Evolutionary conservation across 2,113 vertebrate species (phyloP).

Genomic region (Myotis lucifugus): DNA sequence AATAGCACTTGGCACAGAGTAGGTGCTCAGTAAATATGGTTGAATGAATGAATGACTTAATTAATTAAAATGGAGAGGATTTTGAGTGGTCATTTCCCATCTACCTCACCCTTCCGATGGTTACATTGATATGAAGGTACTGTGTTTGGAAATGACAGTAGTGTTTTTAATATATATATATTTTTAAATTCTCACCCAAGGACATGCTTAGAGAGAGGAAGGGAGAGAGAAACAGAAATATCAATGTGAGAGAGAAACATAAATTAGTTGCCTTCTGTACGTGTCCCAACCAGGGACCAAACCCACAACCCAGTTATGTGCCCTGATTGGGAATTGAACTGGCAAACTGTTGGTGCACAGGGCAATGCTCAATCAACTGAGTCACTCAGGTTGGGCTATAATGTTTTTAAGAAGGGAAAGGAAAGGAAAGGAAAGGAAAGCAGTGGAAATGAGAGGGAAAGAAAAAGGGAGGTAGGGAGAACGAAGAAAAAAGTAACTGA

Average conservation of each 20-base stretch:
- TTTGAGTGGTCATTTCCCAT: neutral
- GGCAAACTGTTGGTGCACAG: too few species aligned
- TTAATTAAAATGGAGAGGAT: neutral
- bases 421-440: neutral
- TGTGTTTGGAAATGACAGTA: neutral
- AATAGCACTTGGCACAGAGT: neutral
- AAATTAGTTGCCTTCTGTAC: neutral
- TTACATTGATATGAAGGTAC: neutral
- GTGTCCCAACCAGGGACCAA: neutral
- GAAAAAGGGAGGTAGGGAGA: neutral
- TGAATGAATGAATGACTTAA: neutral
- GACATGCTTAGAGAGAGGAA: neutral
- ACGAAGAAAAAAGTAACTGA: neutral
- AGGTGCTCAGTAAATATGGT: neutral
- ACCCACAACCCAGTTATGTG: neutral
- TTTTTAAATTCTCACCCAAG: neutral
- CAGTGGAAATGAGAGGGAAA: neutral
- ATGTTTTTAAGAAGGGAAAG: neutral
- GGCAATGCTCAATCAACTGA: neutral
- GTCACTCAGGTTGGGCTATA: neutral
- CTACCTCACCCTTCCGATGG: neutral
- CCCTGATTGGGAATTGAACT: neutral
- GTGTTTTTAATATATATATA: neutral
- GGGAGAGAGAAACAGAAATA: neutral
- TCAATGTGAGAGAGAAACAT: neutral